Evolutionary conservation across 2,113 vertebrate genomes (phyloP), one percentile per base, ranked within the genome.

Genomic region (Oxyura jamaicensis): DNA sequence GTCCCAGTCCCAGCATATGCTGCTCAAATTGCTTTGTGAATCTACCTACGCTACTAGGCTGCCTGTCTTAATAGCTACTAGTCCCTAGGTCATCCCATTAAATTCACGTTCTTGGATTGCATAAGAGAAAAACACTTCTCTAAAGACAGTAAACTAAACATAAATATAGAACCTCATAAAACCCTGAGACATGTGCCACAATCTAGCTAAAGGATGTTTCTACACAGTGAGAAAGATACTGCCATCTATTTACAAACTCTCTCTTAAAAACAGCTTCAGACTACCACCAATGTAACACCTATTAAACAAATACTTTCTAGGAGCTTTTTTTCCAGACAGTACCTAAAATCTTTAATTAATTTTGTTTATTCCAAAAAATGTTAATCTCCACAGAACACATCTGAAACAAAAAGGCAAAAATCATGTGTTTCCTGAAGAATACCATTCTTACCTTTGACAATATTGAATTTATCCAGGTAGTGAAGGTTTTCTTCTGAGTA

Each of bases 401-500:
- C 15, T 10, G 2, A 93, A 96, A 13, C 20, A 73, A 90, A 91
- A 89, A 39, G 48, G 39, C 35, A 89, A 84, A 91, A 82, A 7
- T 8, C 22, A 73, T 7, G 3, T n/a, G 19, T 21, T 42, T 56
- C 41, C 41, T 55, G 35, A 72, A 65, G 68, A 89, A 56, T 46
- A 10, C 3, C 31, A 1, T 39, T 71, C 97, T 98, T 93, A 99
- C 99, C 99, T 99, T 99, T 84, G 98, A 98, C 95, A 99, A 83
- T 96, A 99, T 97, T 71, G 98, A 99, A 91, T 99, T 99, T 96
- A 99, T 98, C 99, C 99, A 99, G 96, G 98, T 99, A 69, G 99
- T 99, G 93, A 99, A 99, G 13, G 99, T 99, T 95, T 98, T 99
- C 98, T 99, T 99, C 98, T 99, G 99, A 8, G 98, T 99, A 90